Percentiles rank a stretch among this genome's conserved stretches.
phyloP scores from a whole-genome alignment of 2,797 vertebrate genomes.

The Bradypodion ventrale region DNA sequence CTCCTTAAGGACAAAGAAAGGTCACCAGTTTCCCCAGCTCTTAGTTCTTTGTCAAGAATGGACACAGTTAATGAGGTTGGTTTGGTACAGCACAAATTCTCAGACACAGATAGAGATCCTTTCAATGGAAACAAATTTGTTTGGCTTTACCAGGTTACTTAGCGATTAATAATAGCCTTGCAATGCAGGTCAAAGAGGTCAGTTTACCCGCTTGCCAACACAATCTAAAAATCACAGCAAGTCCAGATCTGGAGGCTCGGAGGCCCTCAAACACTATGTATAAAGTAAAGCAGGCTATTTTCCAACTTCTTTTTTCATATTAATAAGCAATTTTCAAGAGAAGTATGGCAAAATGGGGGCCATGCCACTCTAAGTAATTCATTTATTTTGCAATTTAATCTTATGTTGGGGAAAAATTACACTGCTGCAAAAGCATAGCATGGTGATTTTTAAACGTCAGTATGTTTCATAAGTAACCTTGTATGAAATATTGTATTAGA shows the following conservation, averaged over 20 bases:
- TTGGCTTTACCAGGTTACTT: slow-evolving; percentile 98
- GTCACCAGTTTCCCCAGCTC: slow-evolving; percentile 79
- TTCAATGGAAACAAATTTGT: slow-evolving; percentile 99
- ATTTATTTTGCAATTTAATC: slow-evolving; percentile 97
- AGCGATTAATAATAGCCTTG: slow-evolving; percentile 97
- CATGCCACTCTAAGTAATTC: slow-evolving; percentile 88
- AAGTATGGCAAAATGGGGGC: slow-evolving; percentile 83
- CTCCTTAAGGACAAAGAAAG: slow-evolving; percentile 84
- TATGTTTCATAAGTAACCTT: slow-evolving; percentile 79
- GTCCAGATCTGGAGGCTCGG: slow-evolving; percentile 59
- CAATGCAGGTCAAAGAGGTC: slow-evolving; percentile 92
- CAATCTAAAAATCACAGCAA: slow-evolving; percentile 75
- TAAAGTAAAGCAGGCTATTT: slow-evolving; percentile 78
- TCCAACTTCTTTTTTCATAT: slow-evolving; percentile 84
- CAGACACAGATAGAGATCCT: slow-evolving; percentile 98
- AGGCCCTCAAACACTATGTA: slow-evolving; percentile 69
- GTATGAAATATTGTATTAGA: slow-evolving; percentile 74
- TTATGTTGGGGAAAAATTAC: slow-evolving; percentile 82
- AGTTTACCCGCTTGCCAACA: slow-evolving; percentile 77
- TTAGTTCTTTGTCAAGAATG: slow-evolving; percentile 84
- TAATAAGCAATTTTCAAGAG: slow-evolving; percentile 88
- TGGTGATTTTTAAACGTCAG: slow-evolving; percentile 93
- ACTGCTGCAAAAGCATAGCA: slow-evolving; percentile 74
- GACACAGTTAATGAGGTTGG: slow-evolving; percentile 98
- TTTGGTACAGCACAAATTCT: slow-evolving; percentile 93